Evolutionary conservation across 1,140 invertebrate genomes (phyloP), one percentile per base, ranked within the genome.

Genomic region (Phocides pigmalion): DNA sequence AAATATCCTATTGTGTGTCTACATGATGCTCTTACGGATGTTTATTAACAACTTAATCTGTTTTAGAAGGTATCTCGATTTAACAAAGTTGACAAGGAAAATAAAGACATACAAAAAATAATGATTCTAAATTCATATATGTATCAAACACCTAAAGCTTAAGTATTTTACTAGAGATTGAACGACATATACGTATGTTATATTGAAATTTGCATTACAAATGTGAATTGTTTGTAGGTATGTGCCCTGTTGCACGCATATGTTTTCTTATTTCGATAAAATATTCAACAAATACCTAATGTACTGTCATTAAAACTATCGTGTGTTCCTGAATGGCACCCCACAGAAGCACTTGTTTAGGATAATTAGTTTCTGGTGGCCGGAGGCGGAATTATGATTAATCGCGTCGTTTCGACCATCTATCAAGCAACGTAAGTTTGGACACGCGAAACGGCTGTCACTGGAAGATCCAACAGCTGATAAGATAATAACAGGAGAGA

Each of bases 351-450:
- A 62, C 35, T 68, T 35, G 53, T 66, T 41, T 42, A 64, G 54
- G 35, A 54, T 73, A 73, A 73, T 73, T 69, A 70, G 62, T 69
- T 73, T 49, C 63, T 62, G 54, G 59, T 41, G 62, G 56, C 44
- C 41, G 17, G 47, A 62, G 50, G 49, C 49, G 59, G 46, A 47
- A 42, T 37, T 41, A 59, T 76, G 66, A 74, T 76, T 71, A 68
- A 71, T 73, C n/a, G n/a, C 22, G 62, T 42, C 16, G 50, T 59
- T 66, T 62, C 28, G 44, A 49, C 53, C 47, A 73, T 73, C 67
- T 56, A 73, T 73, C 71, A 73, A 59, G 17, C 19, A 6, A 32
- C 39, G 19, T 25, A 22, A n/a, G 14, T 58, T 25, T 37, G 25
- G 44, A 17, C 59, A 62, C 50, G 50, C 59, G 44, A 41, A 47